Conservation (phyloP, 35 echinoderm and acorn worm genomes). For the Heliocidaris tuberculata region DNA sequence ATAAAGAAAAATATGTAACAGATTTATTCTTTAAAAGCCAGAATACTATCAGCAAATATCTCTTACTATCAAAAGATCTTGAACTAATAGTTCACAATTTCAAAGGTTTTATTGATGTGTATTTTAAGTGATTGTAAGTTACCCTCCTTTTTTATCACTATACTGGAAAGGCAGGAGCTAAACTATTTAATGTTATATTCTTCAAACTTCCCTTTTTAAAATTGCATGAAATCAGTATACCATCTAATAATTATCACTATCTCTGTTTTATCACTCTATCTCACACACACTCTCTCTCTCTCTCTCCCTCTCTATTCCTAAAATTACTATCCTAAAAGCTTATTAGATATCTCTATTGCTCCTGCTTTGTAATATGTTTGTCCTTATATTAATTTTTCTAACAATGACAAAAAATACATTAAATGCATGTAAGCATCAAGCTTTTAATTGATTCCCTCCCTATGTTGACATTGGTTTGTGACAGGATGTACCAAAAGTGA, state of each 20-base stretch:
- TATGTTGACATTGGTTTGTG: neutral
- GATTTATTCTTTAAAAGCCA: too few relatives aligned
- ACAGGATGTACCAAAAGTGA: neutral
- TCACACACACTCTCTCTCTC: neutral
- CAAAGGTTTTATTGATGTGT: too few relatives aligned
- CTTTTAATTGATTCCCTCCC: neutral
- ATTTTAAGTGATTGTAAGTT: too few relatives aligned
- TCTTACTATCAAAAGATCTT: too few relatives aligned
- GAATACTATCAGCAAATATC: too few relatives aligned
- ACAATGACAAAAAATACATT: neutral
- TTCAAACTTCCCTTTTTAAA: too few relatives aligned
- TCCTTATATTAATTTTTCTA: neutral
- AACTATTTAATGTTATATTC: too few relatives aligned
- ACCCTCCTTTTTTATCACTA: too few relatives aligned
- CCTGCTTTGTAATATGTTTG: neutral
- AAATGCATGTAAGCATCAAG: neutral
- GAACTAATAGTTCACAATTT: too few relatives aligned
- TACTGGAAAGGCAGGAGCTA: too few relatives aligned
- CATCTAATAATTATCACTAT: too few relatives aligned
- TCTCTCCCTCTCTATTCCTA: neutral
- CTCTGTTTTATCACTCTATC: neutral
- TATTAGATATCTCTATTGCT: neutral
- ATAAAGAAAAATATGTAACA: neutral
- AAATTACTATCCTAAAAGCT: too few relatives aligned
- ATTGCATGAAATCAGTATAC: neutral